Evolutionary conservation across 2,797 vertebrate genomes (phyloP).

Genomic region (Pangasius mekongensis): DNA sequence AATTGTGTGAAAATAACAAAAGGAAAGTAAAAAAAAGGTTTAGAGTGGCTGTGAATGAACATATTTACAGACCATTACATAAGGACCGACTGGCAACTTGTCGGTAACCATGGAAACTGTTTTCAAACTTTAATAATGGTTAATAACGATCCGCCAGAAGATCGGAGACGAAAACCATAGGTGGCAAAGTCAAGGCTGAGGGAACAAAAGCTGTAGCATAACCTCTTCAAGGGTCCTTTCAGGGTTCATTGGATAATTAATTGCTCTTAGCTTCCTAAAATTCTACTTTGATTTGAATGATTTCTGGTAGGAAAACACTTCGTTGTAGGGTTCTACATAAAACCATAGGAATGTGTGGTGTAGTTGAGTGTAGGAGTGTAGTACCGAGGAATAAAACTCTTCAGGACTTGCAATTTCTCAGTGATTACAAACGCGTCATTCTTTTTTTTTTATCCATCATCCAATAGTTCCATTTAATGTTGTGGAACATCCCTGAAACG

Average conservation of each 20-base stretch:
- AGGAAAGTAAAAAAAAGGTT: neutral
- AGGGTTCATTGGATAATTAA: neutral
- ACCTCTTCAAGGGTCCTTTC: neutral
- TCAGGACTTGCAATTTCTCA: neutral
- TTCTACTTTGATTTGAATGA: neutral
- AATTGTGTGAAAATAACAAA: neutral
- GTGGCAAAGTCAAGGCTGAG: neutral
- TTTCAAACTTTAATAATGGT: neutral
- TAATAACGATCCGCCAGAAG: neutral
- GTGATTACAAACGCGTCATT: neutral
- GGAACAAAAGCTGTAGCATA: neutral
- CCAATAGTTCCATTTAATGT: neutral
- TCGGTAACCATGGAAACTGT: slow-evolving; percentile 14
- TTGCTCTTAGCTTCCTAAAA: neutral
- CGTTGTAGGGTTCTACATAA: neutral
- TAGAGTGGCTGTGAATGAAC: neutral
- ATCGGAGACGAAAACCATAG: neutral
- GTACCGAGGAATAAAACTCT: neutral
- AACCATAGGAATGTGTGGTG: neutral
- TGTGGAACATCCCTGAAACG: too few species aligned
- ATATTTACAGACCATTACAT: neutral
- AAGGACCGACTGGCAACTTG: neutral
- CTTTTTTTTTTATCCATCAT: neutral
- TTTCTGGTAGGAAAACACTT: neutral
- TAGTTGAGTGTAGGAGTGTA: neutral